Evolutionary conservation across 1,140 invertebrate genomes (phyloP), one percentile per base, ranked within the genome.

Genomic region (Neodiprion virginianus): DNA sequence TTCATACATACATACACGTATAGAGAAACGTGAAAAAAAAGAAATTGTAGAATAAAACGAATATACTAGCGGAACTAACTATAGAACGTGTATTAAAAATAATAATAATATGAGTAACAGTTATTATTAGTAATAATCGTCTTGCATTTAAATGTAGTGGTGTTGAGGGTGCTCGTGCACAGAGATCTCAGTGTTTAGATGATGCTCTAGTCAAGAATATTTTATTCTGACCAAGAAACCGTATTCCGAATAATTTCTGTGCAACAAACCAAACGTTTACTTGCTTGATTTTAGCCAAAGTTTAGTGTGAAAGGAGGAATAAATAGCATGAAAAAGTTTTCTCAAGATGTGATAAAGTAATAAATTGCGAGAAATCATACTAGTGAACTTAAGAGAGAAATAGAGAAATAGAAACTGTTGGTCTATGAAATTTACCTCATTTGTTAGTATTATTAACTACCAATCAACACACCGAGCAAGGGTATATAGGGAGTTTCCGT

Each of bases 51-150:
- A 61, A 61, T 14, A 14, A 61, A 61, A 61, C 53, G n/a, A 17
- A 61, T 61, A 61, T 61, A 61, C 11, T 61, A 61, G 11, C n/a
- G 53, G n/a, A 61, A 61, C 53, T 61, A 61, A 61, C n/a, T 61
- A 61, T 61, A 61, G 53, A 61, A 61, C 53, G 8, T 61, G 53
- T 61, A 61, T 61, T 61, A 61, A 61, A 61, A 61, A 61, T 61
- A 40, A 40, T 61, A 40, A 40, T 40, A 61, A 61, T 61, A 61
- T 61, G 53, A 61, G 53, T 61, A 61, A 61, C 53, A 61, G 53
- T 61, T 61, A 61, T 61, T 61, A 61, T 61, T 61, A 61, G 53
- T 61, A 61, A 61, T 61, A 61, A 61, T 61, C 53, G 53, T 61
- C 53, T 61, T 61, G 53, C 53, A 61, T 61, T 61, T 61, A 61